Conservation (phyloP, 2,888 invertebrate genomes). For the Dichetophora obliterata region DNA sequence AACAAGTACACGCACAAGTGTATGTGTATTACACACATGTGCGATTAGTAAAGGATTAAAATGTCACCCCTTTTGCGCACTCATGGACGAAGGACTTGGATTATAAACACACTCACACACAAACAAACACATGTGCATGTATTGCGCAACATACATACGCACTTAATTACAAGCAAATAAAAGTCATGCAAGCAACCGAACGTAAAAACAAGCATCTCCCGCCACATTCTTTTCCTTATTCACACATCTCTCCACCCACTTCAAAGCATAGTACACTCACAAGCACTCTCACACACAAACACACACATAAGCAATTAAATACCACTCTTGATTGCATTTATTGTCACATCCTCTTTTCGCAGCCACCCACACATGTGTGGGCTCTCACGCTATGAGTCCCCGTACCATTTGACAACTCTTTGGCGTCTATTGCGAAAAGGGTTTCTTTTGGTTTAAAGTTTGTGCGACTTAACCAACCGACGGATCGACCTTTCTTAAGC, state of each 20-base stretch:
- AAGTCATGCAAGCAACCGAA: constrained; percentile 62
- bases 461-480: constrained; percentile 8
- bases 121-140: constrained; percentile 26
- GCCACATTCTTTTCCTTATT: constrained; percentile 10
- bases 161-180: constrained; percentile 64
- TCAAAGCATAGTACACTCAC: neutral
- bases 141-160: constrained; percentile 39
- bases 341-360: neutral
- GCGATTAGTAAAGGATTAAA: constrained; percentile 65
- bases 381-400: constrained; percentile 46
- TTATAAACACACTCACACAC: constrained; percentile 48
- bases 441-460: constrained; percentile 40
- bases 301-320: constrained; percentile 16
- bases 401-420: neutral
- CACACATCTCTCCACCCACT: constrained; percentile 38
- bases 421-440: neutral
- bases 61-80: constrained; percentile 62
- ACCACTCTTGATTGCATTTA: constrained; percentile 5
- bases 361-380: constrained; percentile 43
- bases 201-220: constrained; percentile 44
- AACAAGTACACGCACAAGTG: constrained; percentile 21
- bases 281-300: constrained; percentile 12
- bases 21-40: constrained; percentile 44
- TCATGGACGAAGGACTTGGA: constrained; percentile 48
- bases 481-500: neutral